Base-by-base conservation (phyloP, 1,140 invertebrate genomes). In the Drosophila subobscura region DNA sequence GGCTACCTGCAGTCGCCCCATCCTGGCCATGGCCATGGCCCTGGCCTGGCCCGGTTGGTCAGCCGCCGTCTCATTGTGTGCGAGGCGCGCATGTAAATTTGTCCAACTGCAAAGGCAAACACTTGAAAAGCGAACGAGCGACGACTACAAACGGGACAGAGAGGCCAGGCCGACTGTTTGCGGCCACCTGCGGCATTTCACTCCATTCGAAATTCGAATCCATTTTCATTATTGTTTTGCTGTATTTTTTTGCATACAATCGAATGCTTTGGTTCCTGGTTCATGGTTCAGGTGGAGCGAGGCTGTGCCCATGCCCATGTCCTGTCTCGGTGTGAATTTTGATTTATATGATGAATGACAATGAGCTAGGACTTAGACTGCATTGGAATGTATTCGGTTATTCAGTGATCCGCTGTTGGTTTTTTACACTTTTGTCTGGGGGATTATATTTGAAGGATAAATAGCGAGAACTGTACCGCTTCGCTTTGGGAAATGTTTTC, bases 41-140 rank as follows among this genome's bases (percentile, higher is more conserved):
- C 6, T 7, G 27, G 27, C 27, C 27, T 66, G 55, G 50, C 33
- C 67, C 50, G 14, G 10, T 44, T 37, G 65, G 42, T 49, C 44
- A 29, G 55, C 23, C 49, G 65, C 50, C 56, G 63, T 40, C 59
- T 83, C 79, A 78, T 83, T 83, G 79, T 83, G 74, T 75, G 71
- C 79, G 37, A 58, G 79, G 75, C 75, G 59, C 60, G 79, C 75
- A 84, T 84, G 79, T 84, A 84, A 84, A 84, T 84, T 84, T 84
- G 79, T 84, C 79, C 79, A 78, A 78, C 64, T 79, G 79, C 79
- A 78, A 83, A 71, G 79, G 63, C 79, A 83, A 83, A 83, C 79
- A 83, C 79, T 84, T 78, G 79, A 78, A 81, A 67, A 45, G 67
- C 44, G 44, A 72, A 54, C 46, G 72, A 63, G 7, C 27, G 27